Conservation (phyloP, 2,888 invertebrate genomes). For the Onthophagus sagittarius region DNA sequence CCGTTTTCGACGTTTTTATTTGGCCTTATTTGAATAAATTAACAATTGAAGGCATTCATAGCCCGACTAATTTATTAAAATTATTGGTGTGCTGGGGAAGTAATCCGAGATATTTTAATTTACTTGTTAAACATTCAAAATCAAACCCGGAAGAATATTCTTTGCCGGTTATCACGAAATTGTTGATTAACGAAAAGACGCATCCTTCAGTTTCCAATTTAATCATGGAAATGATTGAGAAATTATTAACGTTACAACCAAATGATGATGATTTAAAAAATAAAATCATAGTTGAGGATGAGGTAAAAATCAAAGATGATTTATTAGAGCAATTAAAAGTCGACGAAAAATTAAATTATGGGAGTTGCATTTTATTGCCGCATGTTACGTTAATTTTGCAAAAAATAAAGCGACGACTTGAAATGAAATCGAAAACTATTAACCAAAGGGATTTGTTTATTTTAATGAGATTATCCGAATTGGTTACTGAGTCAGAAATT, state of each 20-base stretch:
- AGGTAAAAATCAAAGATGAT: conserved; percentile 41
- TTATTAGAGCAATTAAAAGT: conserved; percentile 39
- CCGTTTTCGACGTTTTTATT: conserved; percentile 72
- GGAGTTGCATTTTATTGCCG: conserved; percentile 69
- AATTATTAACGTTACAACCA: conserved; percentile 63
- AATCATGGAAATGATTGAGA: conserved; percentile 72
- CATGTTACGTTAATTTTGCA: conserved; percentile 69
- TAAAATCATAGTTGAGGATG: conserved; percentile 45
- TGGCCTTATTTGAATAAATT: conserved; percentile 78
- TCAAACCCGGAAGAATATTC: conserved; percentile 49
- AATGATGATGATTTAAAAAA: conserved; percentile 53
- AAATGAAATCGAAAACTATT: conserved; percentile 57
- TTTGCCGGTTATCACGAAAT: conserved; percentile 64
- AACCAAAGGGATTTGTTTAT: conserved; percentile 70
- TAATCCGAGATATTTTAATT: conserved; percentile 70
- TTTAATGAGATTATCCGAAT: conserved; percentile 70
- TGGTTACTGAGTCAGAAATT: conserved; percentile 63
- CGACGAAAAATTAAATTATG: conserved; percentile 60
- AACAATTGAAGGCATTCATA: conserved; percentile 75
- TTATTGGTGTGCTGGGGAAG: conserved; percentile 77
- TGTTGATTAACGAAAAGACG: conserved; percentile 68
- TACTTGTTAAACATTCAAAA: conserved; percentile 62
- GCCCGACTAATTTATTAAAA: conserved; percentile 77
- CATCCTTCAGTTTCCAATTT: conserved; percentile 62
- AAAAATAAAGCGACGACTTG: conserved; percentile 63